These are phyloP conservation scores for Listronotus oregonensis DNA, from an alignment of 1,140 invertebrate genomes.

Conservation along the genomic window DNA sequence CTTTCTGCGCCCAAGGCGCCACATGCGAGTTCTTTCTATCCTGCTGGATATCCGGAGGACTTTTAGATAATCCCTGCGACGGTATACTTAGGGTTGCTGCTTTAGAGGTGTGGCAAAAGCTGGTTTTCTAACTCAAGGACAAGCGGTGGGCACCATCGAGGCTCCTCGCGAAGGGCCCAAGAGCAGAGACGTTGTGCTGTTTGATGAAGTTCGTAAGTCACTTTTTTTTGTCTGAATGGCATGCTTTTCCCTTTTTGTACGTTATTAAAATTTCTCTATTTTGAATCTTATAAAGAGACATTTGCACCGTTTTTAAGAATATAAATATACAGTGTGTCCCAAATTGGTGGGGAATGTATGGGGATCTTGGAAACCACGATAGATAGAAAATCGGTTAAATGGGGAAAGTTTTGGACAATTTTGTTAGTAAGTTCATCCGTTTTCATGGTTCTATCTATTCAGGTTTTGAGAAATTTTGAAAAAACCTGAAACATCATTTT, in stretches of 20 bases:
- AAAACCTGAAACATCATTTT: too few species aligned
- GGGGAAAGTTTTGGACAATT: too few species aligned
- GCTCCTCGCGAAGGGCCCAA: constrained; percentile 59
- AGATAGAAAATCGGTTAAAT: too few species aligned
- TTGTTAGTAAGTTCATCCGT: too few species aligned
- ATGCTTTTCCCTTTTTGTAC: constrained; percentile 23
- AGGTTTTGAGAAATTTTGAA: too few species aligned
- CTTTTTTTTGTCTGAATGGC: constrained; percentile 24
- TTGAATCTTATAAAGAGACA: too few species aligned
- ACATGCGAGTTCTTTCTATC: constrained; percentile 91
- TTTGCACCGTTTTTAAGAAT: too few species aligned
- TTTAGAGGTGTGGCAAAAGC: constrained; percentile 74
- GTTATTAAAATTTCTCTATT: too few species aligned
- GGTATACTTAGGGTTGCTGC: constrained; percentile 88
- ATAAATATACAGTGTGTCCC: too few species aligned
- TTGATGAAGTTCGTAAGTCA: constrained; percentile 44
- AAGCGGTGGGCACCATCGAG: constrained; percentile 63
- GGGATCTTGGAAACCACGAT: too few species aligned
- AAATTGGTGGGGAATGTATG: too few species aligned
- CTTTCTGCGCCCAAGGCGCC: constrained; percentile 68
- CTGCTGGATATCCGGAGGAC: constrained; percentile 88
- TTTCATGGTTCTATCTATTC: too few species aligned
- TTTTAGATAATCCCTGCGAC: constrained; percentile 82
- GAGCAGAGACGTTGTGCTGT: constrained; percentile 53
- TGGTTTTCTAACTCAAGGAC: constrained; percentile 68